phyloP scores from a whole-genome alignment of 2,113 vertebrate genomes.

The Otis tarda region DNA sequence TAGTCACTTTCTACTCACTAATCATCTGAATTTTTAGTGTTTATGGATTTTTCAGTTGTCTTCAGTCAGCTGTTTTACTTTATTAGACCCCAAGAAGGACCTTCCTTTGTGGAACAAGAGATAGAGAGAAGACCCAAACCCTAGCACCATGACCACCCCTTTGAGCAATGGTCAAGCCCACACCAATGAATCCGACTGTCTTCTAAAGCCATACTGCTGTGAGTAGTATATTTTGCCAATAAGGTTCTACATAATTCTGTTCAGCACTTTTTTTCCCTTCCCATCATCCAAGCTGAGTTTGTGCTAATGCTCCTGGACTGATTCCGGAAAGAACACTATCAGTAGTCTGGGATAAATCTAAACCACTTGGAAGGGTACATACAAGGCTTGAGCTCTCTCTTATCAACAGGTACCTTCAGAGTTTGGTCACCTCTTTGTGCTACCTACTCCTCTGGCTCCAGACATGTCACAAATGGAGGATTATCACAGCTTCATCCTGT shows the following conservation, averaged over 20 bases:
- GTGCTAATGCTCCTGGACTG: neutral
- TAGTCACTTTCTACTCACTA: neutral
- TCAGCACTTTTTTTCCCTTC: neutral
- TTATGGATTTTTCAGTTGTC: neutral
- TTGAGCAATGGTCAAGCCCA: neutral
- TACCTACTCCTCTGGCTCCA: neutral
- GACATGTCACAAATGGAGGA: neutral
- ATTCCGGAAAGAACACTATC: neutral
- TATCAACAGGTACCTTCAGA: neutral
- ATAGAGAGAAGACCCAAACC: neutral
- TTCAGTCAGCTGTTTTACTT: neutral
- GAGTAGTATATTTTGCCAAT: neutral
- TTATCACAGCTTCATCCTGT: neutral
- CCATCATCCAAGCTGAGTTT: neutral
- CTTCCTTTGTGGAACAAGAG: neutral
- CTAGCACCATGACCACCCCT: neutral
- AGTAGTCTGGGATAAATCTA: neutral
- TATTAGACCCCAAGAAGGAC: neutral
- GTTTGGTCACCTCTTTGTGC: neutral
- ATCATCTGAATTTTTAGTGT: neutral
- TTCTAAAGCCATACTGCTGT: neutral
- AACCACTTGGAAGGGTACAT: neutral
- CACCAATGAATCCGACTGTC: neutral
- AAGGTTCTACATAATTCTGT: neutral
- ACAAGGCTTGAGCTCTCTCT: neutral